Evolutionary conservation across 2,113 vertebrate genomes (phyloP).

Genomic region (Felis chaus): DNA sequence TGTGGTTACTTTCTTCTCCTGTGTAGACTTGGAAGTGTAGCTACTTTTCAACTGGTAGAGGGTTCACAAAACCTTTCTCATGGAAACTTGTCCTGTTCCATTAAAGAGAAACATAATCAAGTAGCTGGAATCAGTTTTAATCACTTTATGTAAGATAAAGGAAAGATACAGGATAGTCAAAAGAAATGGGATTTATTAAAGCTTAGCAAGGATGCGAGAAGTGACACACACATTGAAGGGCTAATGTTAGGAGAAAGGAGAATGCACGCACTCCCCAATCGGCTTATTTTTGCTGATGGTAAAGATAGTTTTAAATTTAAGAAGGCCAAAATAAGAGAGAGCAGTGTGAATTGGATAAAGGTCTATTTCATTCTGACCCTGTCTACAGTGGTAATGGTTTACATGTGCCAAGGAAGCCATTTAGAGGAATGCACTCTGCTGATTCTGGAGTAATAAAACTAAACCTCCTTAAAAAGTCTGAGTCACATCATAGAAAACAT

Average conservation of each 20-base stretch:
- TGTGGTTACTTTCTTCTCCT: not conserved
- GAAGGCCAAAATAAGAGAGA: not conserved
- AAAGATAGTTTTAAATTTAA: not conserved
- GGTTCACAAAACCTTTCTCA: not conserved
- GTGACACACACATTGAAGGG: not conserved
- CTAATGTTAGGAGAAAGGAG: not conserved
- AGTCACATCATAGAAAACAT: not conserved
- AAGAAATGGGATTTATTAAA: not conserved
- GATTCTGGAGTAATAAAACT: not conserved
- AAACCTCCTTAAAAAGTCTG: slow-evolving; percentile 12
- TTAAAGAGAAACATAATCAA: not conserved
- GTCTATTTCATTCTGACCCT: not conserved
- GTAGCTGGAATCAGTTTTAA: not conserved
- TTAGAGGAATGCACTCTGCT: not conserved
- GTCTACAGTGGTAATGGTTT: not conserved
- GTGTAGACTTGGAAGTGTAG: not conserved
- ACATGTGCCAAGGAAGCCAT: not conserved
- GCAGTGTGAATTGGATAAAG: not conserved
- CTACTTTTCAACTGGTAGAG: not conserved
- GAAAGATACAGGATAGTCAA: not conserved
- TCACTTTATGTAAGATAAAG: not conserved
- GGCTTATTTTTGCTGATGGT: not conserved
- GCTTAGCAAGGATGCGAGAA: not conserved
- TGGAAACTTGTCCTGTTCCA: not conserved
- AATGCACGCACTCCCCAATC: not conserved